phyloP scores from a whole-genome alignment of 2,888 invertebrate genomes.

The Hololepta plana region DNA sequence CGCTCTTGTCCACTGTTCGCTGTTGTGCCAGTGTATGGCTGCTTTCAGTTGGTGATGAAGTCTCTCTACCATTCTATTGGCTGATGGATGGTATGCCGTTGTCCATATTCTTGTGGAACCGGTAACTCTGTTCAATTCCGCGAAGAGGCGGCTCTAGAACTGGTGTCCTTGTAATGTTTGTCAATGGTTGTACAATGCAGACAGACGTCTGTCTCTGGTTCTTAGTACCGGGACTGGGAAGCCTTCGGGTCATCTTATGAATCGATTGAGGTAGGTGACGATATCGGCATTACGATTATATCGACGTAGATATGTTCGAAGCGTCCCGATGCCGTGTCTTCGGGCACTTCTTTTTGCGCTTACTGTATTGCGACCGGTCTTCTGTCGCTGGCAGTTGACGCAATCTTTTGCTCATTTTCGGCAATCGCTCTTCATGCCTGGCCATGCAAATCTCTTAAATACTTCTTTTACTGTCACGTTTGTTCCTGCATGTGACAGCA shows the following conservation, averaged over 20 bases:
- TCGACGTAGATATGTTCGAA: constrained; percentile 25
- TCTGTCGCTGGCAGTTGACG: constrained; percentile 16
- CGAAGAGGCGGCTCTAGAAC: constrained; percentile 14
- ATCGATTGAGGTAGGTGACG: constrained; percentile 17
- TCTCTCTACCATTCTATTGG: constrained; percentile 10
- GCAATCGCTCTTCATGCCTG: no score
- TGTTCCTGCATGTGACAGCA: no score
- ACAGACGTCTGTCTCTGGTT: constrained; percentile 14
- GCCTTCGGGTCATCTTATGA: constrained; percentile 17
- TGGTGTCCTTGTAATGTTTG: constrained; percentile 16
- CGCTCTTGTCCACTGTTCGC: no score
- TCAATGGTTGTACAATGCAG: constrained; percentile 14
- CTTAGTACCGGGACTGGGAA: constrained; percentile 16
- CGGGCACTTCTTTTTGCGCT: constrained; percentile 10
- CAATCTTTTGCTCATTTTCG: no score
- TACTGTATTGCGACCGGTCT: constrained; percentile 15
- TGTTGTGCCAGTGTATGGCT: constrained; percentile 7
- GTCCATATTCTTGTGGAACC: constrained; percentile 8
- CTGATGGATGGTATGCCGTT: constrained; percentile 10
- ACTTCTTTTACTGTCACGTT: no score
- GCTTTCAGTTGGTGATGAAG: constrained; percentile 9
- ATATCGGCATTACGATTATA: constrained; percentile 23
- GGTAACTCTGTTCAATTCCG: constrained; percentile 8
- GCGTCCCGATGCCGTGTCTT: constrained; percentile 12
- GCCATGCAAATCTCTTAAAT: no score